Conservation (phyloP, 37 sponge, comb jelly and placozoan genomes). For the Amphimedon queenslandica region DNA sequence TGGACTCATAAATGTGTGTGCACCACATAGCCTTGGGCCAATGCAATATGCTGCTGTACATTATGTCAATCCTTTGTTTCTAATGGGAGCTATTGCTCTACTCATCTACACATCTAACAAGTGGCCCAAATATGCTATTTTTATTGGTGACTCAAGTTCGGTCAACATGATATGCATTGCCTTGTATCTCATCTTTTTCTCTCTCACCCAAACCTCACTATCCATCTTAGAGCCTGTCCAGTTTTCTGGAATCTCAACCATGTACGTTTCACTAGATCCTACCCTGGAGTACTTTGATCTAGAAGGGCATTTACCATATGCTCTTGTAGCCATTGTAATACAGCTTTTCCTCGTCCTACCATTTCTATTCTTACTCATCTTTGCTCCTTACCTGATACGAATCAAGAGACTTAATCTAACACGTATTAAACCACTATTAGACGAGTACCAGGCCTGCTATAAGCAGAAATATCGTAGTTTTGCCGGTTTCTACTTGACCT, state of each 20-base stretch:
- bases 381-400: slow-evolving; percentile 30
- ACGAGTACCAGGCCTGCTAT: slow-evolving; percentile 55
- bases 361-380: slow-evolving; percentile 10
- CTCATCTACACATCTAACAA: neutral
- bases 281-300: slow-evolving; percentile 8
- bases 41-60: neutral
- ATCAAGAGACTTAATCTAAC: slow-evolving; percentile 2
- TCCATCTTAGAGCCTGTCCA: slow-evolving; percentile 3
- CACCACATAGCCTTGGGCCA: neutral
- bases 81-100: neutral
- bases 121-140: neutral
- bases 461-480: slow-evolving; percentile 30
- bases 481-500: slow-evolving; percentile 41
- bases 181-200: slow-evolving; percentile 8
- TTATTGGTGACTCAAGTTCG: neutral
- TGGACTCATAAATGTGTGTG: slow-evolving; percentile 11
- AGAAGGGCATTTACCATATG: slow-evolving; percentile 28
- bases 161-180: slow-evolving; percentile 31
- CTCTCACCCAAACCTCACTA: slow-evolving; percentile 9
- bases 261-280: slow-evolving; percentile 12
- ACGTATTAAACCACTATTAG: slow-evolving; percentile 32
- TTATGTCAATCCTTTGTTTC: slow-evolving; percentile 17
- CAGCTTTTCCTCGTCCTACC: slow-evolving; percentile 7
- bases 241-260: neutral
- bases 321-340: slow-evolving; percentile 31